These are phyloP conservation scores for Chaetops frenatus DNA, from an alignment of 2,113 vertebrate species.

Conservation along the genomic window DNA sequence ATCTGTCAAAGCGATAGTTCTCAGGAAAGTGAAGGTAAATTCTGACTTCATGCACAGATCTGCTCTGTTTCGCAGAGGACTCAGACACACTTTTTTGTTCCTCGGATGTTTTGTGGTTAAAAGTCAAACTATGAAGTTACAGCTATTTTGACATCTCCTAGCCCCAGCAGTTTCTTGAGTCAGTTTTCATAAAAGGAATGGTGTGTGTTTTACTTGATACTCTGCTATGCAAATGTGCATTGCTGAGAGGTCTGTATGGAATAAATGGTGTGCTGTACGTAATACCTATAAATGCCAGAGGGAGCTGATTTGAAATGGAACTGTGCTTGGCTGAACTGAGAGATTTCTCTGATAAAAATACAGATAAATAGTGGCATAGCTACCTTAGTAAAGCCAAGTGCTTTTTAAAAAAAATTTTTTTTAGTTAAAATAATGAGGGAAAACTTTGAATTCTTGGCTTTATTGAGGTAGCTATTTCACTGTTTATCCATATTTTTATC, in stretches of 20 bases:
- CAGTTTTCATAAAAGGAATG: not conserved
- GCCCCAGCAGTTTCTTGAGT: not conserved
- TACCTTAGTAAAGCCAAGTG: not conserved
- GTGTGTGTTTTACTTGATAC: not conserved
- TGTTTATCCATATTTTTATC: not conserved
- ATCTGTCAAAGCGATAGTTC: not conserved
- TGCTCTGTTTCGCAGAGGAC: not conserved
- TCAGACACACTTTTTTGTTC: not conserved
- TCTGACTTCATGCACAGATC: not conserved
- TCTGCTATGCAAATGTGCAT: fast-evolving
- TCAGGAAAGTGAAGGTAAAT: not conserved
- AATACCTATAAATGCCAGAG: not conserved
- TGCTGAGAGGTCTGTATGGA: not conserved
- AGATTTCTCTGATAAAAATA: not conserved
- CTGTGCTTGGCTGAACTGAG: not conserved
- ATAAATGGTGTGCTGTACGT: not conserved
- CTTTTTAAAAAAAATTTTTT: not conserved
- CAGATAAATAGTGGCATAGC: not conserved
- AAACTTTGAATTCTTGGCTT: not conserved
- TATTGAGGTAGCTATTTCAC: not conserved
- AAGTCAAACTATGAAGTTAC: not conserved
- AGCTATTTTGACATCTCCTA: not conserved
- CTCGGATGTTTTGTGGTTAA: not conserved
- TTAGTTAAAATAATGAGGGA: not conserved
- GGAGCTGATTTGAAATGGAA: not conserved